Conservation (phyloP, 2,888 invertebrate species). For the Seira musarum region DNA sequence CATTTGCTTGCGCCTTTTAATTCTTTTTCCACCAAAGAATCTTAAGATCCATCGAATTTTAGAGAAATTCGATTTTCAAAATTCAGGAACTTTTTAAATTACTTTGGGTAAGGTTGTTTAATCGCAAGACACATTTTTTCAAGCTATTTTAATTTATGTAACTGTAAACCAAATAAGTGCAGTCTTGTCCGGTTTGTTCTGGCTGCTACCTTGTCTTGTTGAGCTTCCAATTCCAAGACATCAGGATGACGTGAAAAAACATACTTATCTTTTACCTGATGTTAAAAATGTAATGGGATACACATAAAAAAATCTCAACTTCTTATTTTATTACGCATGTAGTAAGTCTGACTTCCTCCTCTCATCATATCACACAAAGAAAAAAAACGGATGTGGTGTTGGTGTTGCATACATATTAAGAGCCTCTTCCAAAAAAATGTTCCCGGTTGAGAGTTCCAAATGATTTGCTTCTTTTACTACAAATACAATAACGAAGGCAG, state of each 20-base stretch:
- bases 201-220: background rate
- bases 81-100: no score
- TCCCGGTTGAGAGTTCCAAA: conserved; percentile 28
- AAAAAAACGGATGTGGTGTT: background rate
- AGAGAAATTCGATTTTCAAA: no score
- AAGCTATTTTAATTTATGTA: no score
- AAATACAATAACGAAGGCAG: no score
- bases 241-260: background rate
- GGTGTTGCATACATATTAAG: background rate
- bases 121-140: no score
- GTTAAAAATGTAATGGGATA: background rate
- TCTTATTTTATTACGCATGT: conserved; percentile 4
- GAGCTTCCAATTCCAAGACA: conserved; percentile 1
- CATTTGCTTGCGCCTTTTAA: conserved; percentile 24
- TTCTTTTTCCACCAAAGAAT: no score
- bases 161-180: no score
- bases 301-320: background rate
- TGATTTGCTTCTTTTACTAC: background rate
- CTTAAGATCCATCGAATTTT: no score
- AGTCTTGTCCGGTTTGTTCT: no score
- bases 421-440: conserved; percentile 10
- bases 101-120: no score
- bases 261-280: background rate
- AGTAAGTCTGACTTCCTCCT: background rate
- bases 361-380: background rate